These are phyloP conservation scores for Ptilonorhynchus violaceus DNA, from an alignment of 2,113 vertebrate genomes.

Conservation along the genomic window DNA sequence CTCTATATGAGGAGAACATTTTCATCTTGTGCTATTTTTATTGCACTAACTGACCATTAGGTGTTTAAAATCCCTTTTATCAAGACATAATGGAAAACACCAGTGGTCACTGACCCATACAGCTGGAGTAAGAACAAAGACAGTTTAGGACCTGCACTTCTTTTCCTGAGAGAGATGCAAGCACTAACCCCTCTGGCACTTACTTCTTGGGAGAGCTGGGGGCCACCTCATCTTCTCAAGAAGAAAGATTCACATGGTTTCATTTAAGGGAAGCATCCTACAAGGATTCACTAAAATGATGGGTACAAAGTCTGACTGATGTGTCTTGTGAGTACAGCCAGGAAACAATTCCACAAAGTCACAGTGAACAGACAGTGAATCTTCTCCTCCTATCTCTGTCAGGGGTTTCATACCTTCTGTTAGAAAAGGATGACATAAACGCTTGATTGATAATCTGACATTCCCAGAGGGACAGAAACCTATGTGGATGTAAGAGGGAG, in stretches of 20 bases:
- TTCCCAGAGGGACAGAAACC: neutral
- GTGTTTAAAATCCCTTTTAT: neutral
- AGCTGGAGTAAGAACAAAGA: neutral
- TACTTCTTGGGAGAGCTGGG: neutral
- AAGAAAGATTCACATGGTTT: neutral
- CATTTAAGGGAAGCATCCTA: neutral
- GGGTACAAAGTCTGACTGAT: neutral
- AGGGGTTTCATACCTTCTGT: neutral
- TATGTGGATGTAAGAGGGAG: neutral
- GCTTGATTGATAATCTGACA: neutral
- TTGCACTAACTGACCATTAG: neutral
- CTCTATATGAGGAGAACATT: neutral
- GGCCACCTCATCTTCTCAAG: neutral
- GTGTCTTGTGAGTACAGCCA: neutral
- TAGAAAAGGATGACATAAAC: neutral
- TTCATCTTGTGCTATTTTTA: neutral
- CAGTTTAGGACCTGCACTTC: neutral
- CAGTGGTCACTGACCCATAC: neutral
- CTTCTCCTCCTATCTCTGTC: neutral
- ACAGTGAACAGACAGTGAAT: neutral
- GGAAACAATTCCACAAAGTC: neutral
- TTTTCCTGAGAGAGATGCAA: neutral
- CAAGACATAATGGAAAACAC: neutral
- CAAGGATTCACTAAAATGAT: neutral
- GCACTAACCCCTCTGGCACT: neutral